Evolutionary conservation across 2,888 invertebrate species (phyloP), one percentile per base, ranked within the genome.

Genomic region (Gisinianus flammeolus): DNA sequence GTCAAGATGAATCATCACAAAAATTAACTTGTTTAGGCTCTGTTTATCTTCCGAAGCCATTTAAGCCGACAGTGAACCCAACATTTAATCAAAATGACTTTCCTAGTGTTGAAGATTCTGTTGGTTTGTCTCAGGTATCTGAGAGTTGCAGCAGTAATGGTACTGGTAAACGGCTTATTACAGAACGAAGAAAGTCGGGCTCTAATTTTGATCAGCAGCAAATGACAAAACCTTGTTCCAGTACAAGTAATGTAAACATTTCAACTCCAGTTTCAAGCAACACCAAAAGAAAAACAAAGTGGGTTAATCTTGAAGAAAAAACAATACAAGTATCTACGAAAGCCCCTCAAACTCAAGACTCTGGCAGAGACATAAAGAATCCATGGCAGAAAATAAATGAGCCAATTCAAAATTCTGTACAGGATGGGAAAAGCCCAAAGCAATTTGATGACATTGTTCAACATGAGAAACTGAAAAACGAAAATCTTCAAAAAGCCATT

Each of bases 401-500:
- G 24, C n/a, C 62, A 24, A 19, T n/a, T 1, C 30, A 26, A 33
- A 79, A 64, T 22, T 24, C 76, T 58, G 22, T 44, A 22, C 35
- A 44, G 44, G 54, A 58, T 19, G 56, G 22, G 54, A n/a, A n/a
- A n/a, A 54, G 24, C 12, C 54, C 0, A 66, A 44, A 10, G 3
- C 76, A 52, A 8, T 87, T 88, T 80, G 85, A 90, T 80, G 87
- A 91, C 81, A 94, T 94, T 81, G 88, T 94, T 73, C 91, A 91
- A 19, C 92, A 92, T 84, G 94, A 94, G 87, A 90, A 89, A 84
- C 91, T 92, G 76, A 92, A 92, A 85, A 91, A 91, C 80, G 92
- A 92, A 81, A 91, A 92, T 85, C 90, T 90, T 81, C 90, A 91
- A 1, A 91, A 92, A 85, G 91, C 92, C 85, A 91, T 91, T 86